phyloP scores from a whole-genome alignment of 2,113 vertebrate species.

The Tetraodon nigroviridis region DNA sequence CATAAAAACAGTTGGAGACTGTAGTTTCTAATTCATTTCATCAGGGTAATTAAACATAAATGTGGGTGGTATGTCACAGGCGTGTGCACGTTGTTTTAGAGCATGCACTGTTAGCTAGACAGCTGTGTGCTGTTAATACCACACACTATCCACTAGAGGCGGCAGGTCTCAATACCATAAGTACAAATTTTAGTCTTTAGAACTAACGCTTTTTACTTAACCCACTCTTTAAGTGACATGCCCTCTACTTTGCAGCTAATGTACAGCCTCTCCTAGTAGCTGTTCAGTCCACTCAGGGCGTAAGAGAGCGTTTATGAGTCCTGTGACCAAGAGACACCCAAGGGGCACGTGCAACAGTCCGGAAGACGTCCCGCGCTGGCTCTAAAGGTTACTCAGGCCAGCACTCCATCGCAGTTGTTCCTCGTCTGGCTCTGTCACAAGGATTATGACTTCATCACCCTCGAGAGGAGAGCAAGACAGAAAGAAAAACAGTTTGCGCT shows the following conservation, averaged over 20 bases:
- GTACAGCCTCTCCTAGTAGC: slow-evolving; percentile 2
- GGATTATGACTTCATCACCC: slow-evolving; percentile 76
- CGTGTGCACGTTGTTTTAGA: too few relatives aligned
- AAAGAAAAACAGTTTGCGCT: slow-evolving; percentile 75
- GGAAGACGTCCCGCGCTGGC: slow-evolving; percentile 52
- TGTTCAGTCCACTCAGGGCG: slow-evolving; percentile 17
- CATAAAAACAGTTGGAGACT: too few relatives aligned
- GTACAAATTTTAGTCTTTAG: too few relatives aligned
- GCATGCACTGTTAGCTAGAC: too few relatives aligned
- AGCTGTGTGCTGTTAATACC: too few relatives aligned
- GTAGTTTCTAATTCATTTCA: too few relatives aligned
- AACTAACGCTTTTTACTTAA: too few relatives aligned
- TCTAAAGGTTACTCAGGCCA: slow-evolving; percentile 69
- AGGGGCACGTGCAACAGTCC: slow-evolving; percentile 42
- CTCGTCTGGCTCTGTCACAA: slow-evolving; percentile 65
- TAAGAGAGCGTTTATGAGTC: slow-evolving; percentile 57
- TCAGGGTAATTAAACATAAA: too few relatives aligned
- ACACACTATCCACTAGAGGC: too few relatives aligned
- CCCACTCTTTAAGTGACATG: slow-evolving; percentile 2
- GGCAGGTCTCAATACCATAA: too few relatives aligned
- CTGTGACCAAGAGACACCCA: slow-evolving; percentile 42
- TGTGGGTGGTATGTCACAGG: too few relatives aligned
- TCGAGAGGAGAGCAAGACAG: slow-evolving; percentile 67
- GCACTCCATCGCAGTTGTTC: slow-evolving; percentile 63
- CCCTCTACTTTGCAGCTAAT: slow-evolving; percentile 4